Conservation (phyloP, 2,888 invertebrate species). For the Falcaria lacertinaria region DNA sequence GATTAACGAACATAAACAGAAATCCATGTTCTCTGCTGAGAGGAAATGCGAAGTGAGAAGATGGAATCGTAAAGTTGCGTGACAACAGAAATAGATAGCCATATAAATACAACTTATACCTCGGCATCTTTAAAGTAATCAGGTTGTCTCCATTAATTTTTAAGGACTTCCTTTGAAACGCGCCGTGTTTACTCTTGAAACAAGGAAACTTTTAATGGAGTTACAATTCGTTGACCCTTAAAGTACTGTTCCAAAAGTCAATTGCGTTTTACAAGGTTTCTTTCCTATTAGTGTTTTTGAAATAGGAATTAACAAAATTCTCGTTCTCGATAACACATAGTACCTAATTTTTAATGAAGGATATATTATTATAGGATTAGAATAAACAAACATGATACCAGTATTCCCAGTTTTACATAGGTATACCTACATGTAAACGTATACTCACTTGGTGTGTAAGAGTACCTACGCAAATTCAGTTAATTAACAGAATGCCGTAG, state of each 20-base stretch:
- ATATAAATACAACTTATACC: conserved; percentile 47
- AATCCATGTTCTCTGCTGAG: conserved; percentile 29
- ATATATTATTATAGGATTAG: too few relatives aligned
- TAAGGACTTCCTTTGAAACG: conserved; percentile 73
- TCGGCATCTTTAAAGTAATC: conserved; percentile 56
- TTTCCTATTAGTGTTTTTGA: conserved; percentile 5
- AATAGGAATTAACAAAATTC: neutral
- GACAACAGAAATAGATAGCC: conserved; percentile 52
- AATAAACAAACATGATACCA: too few relatives aligned
- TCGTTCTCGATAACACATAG: neutral
- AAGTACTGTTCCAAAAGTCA: conserved; percentile 35
- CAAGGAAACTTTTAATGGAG: conserved; percentile 75
- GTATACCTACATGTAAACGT: conserved; percentile 5
- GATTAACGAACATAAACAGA: conserved; percentile 45
- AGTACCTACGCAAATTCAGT: conserved; percentile 34
- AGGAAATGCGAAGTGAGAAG: conserved; percentile 37
- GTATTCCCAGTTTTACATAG: too few relatives aligned
- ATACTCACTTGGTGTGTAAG: conserved; percentile 19
- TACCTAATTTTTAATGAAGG: too few relatives aligned
- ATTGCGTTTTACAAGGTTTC: conserved; percentile 3
- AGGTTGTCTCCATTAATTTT: conserved; percentile 76
- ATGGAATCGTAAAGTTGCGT: conserved; percentile 43
- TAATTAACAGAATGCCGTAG: conserved; percentile 38
- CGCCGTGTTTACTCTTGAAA: conserved; percentile 66
- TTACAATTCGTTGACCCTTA: conserved; percentile 68